phyloP scores from a whole-genome alignment of 2,113 vertebrate species.

The Blennius ocellaris region DNA sequence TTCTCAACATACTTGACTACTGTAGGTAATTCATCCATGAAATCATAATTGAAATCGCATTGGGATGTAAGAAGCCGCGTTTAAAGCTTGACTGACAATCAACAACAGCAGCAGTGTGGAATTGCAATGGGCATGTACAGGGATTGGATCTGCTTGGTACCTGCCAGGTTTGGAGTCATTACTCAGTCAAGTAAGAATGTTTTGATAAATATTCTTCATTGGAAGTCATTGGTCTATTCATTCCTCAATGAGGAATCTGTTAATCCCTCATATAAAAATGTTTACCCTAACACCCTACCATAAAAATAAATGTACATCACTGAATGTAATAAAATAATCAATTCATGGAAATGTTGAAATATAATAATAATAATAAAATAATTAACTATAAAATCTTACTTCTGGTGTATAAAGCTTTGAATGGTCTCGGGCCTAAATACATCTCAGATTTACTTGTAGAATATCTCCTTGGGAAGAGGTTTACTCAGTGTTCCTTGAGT shows the following conservation, averaged over 20 bases:
- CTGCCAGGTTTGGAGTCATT: slow-evolving; percentile 14
- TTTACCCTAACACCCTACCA: no score
- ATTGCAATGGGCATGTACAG: slow-evolving; percentile 1
- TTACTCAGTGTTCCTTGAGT: no score
- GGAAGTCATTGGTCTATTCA: slow-evolving; percentile 31
- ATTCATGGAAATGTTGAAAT: no score
- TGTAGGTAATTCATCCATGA: slow-evolving; percentile 43
- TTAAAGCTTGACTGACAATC: slow-evolving; percentile 44
- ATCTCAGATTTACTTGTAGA: no score
- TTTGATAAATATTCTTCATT: slow-evolving; percentile 28
- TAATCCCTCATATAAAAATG: no score
- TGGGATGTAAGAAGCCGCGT: slow-evolving; percentile 37
- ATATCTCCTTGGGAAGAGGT: no score
- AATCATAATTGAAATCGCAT: slow-evolving; percentile 53
- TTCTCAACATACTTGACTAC: slow-evolving; percentile 29
- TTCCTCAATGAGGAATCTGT: not conserved
- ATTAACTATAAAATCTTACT: no score
- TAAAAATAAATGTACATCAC: no score
- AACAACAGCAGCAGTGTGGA: slow-evolving; percentile 40
- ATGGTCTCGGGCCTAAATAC: no score
- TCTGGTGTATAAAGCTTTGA: no score
- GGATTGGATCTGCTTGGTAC: slow-evolving; percentile 17
- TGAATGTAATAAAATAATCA: no score
- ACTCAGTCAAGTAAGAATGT: slow-evolving; percentile 40
- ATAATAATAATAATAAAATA: no score